A percentile compares a stretch with the other conserved stretches of the same genome.
Evolutionary conservation across 2,797 vertebrate species (phyloP).

Genomic region (Acanthis flammea): DNA sequence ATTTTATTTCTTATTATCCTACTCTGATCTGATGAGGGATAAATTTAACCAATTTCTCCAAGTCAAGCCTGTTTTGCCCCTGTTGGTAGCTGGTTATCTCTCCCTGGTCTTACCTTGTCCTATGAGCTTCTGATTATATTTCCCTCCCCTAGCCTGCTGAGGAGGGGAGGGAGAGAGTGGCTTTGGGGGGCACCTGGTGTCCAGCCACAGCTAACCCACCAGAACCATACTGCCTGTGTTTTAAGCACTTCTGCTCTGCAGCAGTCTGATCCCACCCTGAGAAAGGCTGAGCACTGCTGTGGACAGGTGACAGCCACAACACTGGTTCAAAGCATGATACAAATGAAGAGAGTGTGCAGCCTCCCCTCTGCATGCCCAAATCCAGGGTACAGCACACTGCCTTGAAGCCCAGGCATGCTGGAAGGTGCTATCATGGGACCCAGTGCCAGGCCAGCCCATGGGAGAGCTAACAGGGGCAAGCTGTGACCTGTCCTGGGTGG

Average conservation of each 20-base stretch:
- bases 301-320: not conserved
- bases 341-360: not conserved
- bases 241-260: not conserved
- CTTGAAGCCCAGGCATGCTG: not conserved
- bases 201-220: not conserved
- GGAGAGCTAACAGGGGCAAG: not conserved
- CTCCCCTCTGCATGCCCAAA: not conserved
- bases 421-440: not conserved
- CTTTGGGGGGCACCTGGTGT: not conserved
- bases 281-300: not conserved
- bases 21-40: not conserved
- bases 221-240: not conserved
- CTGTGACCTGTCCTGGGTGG: fast-evolving
- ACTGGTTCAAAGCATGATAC: fast-evolving
- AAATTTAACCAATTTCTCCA: not conserved
- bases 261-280: not conserved
- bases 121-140: not conserved
- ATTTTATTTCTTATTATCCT: not conserved
- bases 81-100: not conserved
- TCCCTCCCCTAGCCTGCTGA: not conserved
- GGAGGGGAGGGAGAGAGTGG: not conserved
- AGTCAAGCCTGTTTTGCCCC: not conserved
- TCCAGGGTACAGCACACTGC: not conserved
- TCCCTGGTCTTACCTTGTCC: not conserved
- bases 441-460: fast-evolving